Base-by-base conservation (phyloP, 2,797 vertebrate species). In the Centroberyx gerrardi region DNA sequence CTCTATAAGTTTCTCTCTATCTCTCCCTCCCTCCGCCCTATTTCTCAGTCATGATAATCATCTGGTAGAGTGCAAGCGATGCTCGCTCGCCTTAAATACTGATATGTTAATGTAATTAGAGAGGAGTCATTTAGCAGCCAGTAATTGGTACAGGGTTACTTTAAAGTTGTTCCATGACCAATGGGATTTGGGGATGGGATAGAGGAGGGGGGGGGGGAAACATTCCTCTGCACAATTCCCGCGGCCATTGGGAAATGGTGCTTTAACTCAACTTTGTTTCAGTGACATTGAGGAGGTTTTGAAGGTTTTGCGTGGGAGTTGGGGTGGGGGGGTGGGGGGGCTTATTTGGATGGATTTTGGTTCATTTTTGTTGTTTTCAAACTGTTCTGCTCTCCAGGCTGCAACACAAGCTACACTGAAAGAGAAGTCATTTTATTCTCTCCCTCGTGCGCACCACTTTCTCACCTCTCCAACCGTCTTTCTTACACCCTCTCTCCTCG, bases 51-150 rank as follows among this genome's bases (percentile, higher is more conserved):
- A 73, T 51, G 78, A 80, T 88, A 84, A 85, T 89, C 71, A 90
- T 90, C 83, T 80, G 59, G 42, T 80, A 15, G 62, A 82, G 77
- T 73, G 76, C 74, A 76, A 85, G 86, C 53, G 53, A 79, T 62
- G 79, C 74, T 84, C 76, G 59, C 77, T 81, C 71, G 36, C 87
- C 80, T 86, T 86, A 91, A 93, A 92, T 80, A 84, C 81, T 85
- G 80, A 91, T 90, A 90, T 91, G 91, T 87, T 91, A 90, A 92
- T 93, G 90, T 92, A 92, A 94, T 93, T 94, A 93, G 80, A 87
- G 80, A 76, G 72, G 70, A 91, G 82, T 85, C 71, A 9, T 91
- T 94, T 90, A 93, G 83, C 84, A 84, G 79, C 55, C 83, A 73
- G 79, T 93, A 91, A 94, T 92, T 92, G 88, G 87, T 89, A 63